phyloP scores from a whole-genome alignment of 2,797 vertebrate species.

The Schizopygopsis malacanthus region DNA sequence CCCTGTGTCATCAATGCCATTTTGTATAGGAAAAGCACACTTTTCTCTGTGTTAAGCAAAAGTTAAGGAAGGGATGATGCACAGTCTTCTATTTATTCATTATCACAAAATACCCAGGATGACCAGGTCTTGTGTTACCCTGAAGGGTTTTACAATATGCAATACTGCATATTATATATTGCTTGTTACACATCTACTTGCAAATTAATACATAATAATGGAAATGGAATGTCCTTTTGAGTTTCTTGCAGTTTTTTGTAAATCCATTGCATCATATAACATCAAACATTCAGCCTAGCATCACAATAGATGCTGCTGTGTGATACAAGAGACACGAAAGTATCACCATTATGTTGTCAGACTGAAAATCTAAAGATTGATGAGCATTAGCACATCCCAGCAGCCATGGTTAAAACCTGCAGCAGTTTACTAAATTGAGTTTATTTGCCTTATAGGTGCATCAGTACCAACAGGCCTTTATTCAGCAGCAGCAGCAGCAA shows the following conservation, averaged over 20 bases:
- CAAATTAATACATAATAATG: neutral
- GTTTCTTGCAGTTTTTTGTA: neutral
- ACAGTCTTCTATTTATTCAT: neutral
- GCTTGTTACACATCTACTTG: neutral
- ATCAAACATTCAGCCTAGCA: neutral
- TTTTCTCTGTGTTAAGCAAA: neutral
- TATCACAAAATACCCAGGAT: neutral
- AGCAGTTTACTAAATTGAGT: neutral
- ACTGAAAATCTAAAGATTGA: neutral
- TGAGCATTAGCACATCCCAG: neutral
- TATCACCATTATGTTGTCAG: neutral
- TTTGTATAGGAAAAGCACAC: slow-evolving; percentile 16
- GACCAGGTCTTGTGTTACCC: neutral
- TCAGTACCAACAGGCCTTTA: slow-evolving; percentile 91
- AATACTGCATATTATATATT: neutral
- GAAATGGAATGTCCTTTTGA: neutral
- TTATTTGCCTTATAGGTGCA: slow-evolving; percentile 80
- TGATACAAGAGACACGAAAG: neutral
- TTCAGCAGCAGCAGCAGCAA: slow-evolving; percentile 82
- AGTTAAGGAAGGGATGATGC: neutral
- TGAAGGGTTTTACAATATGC: neutral
- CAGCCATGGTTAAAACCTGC: neutral
- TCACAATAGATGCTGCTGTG: neutral
- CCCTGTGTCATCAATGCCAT: slow-evolving; percentile 19
- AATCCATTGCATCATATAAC: neutral